Evolutionary conservation across 2,113 vertebrate genomes (phyloP), one percentile per base, ranked within the genome.

Genomic region (Sturnira hondurensis): DNA sequence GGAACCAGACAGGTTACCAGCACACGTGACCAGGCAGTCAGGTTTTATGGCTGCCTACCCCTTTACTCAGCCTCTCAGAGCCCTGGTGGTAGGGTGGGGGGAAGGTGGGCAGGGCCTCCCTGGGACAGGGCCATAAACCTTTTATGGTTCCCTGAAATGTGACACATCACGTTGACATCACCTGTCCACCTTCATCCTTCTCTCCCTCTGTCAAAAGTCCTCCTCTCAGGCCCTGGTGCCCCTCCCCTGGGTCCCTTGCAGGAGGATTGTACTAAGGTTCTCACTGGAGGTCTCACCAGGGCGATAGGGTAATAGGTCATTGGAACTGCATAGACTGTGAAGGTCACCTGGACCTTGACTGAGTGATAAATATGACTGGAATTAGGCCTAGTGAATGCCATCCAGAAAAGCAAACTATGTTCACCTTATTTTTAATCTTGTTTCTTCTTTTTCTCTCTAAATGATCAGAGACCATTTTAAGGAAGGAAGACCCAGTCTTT

Each of bases 311-410:
- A 67, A 82, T 81, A 74, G 52, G 76, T 81, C 93, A 84, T 87
- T 86, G 83, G 70, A 81, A 76, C 63, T 67, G 70, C 38, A 43
- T 50, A 87, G 91, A 63, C 86, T 24, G 5, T 76, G 93, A 95
- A 95, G 91, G 95, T 97, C 85, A 93, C 93, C 86, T 71, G 96
- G 96, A 97, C 95, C 91, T 95, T 97, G 83, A 91, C 81, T 38
- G 68, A 67, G 43, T 47, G 70, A 89, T 70, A 94, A 80, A 65
- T 89, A 43, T 52, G 86, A 50, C 73, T 33, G 50, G 85, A 81
- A 65, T 26, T 24, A 38, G 70, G 65, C 61, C 43, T 2, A 50
- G 41, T 58, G 47, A 43, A 71, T 65, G 50, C 68, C 80, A 33
- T 87, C 96, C 86, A 95, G 74, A 89, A 93, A 71, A 82, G 80